Conservation (phyloP, 2,797 vertebrate genomes). For the Vultur gryphus region DNA sequence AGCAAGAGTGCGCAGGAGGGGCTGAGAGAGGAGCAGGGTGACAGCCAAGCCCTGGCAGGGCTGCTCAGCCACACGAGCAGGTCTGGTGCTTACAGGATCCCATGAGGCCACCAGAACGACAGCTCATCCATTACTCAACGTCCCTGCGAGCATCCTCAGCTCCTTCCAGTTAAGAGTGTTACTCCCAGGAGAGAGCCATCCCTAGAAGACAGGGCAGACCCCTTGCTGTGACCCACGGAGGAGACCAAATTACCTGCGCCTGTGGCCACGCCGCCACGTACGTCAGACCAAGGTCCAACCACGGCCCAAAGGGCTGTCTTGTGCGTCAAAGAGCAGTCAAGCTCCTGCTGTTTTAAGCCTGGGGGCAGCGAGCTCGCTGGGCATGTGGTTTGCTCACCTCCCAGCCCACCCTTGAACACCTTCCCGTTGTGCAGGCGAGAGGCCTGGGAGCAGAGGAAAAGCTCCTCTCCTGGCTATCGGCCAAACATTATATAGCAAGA, state of each 20-base stretch:
- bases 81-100: background rate
- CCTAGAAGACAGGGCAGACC: background rate
- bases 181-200: background rate
- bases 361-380: accelerated
- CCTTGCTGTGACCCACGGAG: background rate
- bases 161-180: background rate
- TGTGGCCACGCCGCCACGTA: background rate
- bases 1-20: background rate
- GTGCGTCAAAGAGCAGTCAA: accelerated
- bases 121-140: background rate
- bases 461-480: background rate
- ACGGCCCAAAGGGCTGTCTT: background rate
- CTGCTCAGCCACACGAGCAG: background rate
- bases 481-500: background rate
- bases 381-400: background rate
- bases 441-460: background rate
- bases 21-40: background rate
- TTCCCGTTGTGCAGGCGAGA: background rate
- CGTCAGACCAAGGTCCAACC: background rate
- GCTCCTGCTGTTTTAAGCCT: background rate
- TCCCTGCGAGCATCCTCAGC: background rate
- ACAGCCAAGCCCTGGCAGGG: background rate
- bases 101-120: background rate
- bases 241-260: accelerated
- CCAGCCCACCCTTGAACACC: background rate